Percentiles rank a stretch among this genome's conserved stretches.
Evolutionary conservation across 1,140 invertebrate genomes (phyloP).

Genomic region (Drosophila seguyi): DNA sequence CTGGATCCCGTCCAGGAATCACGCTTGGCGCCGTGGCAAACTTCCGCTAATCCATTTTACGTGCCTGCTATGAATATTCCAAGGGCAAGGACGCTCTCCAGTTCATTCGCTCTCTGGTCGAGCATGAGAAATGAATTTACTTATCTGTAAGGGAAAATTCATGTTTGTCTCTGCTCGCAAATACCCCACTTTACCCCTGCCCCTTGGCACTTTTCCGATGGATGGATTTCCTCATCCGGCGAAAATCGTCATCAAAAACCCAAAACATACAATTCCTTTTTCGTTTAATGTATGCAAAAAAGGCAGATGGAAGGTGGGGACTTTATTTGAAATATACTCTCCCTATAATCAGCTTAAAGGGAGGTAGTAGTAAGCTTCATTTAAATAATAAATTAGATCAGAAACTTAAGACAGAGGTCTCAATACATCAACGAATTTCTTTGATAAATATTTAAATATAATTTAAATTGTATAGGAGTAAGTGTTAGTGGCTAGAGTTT

Average conservation of each 20-base stretch:
- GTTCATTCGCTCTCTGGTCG: slow-evolving; percentile 35
- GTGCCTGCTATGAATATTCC: slow-evolving; percentile 43
- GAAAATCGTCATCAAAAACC: slow-evolving; percentile 36
- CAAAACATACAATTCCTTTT: slow-evolving; percentile 47
- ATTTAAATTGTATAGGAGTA: not conserved
- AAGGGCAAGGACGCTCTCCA: slow-evolving; percentile 37
- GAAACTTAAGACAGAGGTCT: not conserved
- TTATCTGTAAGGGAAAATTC: slow-evolving; percentile 30
- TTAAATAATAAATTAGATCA: slow-evolving; percentile 15
- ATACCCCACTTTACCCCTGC: not conserved
- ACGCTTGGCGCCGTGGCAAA: slow-evolving; percentile 29
- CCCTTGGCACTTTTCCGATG: slow-evolving; percentile 15
- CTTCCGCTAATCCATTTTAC: slow-evolving; percentile 49
- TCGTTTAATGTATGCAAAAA: slow-evolving; percentile 19
- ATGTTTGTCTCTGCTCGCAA: slow-evolving; percentile 9
- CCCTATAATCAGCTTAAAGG: slow-evolving; percentile 1
- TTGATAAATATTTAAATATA: not conserved
- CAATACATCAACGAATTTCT: not conserved
- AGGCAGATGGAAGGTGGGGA: not conserved
- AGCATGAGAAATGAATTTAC: slow-evolving; percentile 53
- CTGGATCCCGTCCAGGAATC: slow-evolving; percentile 21
- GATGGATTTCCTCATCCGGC: slow-evolving; percentile 41
- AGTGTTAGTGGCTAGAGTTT: not conserved
- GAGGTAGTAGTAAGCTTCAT: not conserved
- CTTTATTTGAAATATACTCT: slow-evolving; percentile 21